Conservation (phyloP, 2,888 invertebrate species). For the Hypselothyrea guttata region DNA sequence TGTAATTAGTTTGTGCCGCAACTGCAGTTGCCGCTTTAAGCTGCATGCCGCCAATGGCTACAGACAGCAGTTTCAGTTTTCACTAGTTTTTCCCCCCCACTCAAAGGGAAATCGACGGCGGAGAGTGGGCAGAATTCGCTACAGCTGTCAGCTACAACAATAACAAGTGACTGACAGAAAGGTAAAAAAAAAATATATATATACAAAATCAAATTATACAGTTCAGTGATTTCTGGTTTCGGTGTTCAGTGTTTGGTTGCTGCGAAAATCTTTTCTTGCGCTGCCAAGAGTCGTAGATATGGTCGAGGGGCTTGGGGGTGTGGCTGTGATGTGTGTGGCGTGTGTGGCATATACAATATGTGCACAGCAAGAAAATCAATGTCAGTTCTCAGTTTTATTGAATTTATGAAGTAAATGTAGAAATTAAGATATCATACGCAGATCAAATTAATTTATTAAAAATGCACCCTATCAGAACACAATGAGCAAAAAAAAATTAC, state of each 20-base stretch:
- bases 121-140: neutral
- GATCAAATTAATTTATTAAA: too few relatives aligned
- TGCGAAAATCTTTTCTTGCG: slow-evolving; percentile 5
- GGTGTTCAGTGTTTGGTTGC: slow-evolving; percentile 65
- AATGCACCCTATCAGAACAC: too few relatives aligned
- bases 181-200: slow-evolving; percentile 7
- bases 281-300: slow-evolving; percentile 4
- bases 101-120: slow-evolving; percentile 1
- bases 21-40: slow-evolving; percentile 14
- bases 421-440: too few relatives aligned
- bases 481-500: too few relatives aligned
- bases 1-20: slow-evolving; percentile 56
- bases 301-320: slow-evolving; percentile 2
- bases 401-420: too few relatives aligned
- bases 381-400: too few relatives aligned
- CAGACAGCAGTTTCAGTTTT: slow-evolving; percentile 16
- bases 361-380: neutral
- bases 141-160: slow-evolving; percentile 15
- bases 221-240: slow-evolving; percentile 80
- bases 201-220: slow-evolving; percentile 80
- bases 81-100: slow-evolving; percentile 5
- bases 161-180: slow-evolving; percentile 10
- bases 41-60: neutral
- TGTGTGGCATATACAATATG: neutral
- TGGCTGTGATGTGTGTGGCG: slow-evolving; percentile 1